These are phyloP conservation scores for Homarus gammarus DNA, from an alignment of 2,888 invertebrate species.

Conservation along the genomic window DNA sequence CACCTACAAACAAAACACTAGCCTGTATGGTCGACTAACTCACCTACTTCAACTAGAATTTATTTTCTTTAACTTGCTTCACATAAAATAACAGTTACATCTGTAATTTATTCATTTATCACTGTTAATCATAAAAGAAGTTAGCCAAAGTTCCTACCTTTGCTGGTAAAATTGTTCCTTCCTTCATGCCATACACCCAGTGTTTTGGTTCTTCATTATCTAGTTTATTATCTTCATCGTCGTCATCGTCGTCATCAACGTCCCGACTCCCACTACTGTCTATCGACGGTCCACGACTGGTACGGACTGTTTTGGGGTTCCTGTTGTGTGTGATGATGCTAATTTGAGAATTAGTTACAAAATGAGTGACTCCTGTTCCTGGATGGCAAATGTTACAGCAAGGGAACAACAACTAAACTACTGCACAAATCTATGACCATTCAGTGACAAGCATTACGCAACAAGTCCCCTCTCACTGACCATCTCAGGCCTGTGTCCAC, in stretches of 20 bases:
- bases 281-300: conserved; percentile 72
- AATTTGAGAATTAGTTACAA: conserved; percentile 50
- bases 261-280: conserved; percentile 76
- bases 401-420: not conserved
- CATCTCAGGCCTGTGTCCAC: too few relatives aligned
- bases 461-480: not conserved
- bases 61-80: too few relatives aligned
- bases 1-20: too few relatives aligned
- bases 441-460: not conserved
- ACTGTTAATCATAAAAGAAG: not conserved
- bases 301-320: conserved; percentile 66
- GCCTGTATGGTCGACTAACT: too few relatives aligned
- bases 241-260: conserved; percentile 81
- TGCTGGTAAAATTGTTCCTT: conserved; percentile 72
- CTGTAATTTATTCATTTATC: too few relatives aligned
- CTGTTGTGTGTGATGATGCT: conserved; percentile 57
- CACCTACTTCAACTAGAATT: too few relatives aligned
- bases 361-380: conserved; percentile 46
- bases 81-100: too few relatives aligned
- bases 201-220: conserved; percentile 83
- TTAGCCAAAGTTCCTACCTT: conserved; percentile 46
- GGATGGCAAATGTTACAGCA: conserved; percentile 21
- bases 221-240: conserved; percentile 85
- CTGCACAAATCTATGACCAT: not conserved
- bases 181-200: conserved; percentile 79